Evolutionary conservation across 2,888 invertebrate species (phyloP).

Genomic region (Erebia aethiops): DNA sequence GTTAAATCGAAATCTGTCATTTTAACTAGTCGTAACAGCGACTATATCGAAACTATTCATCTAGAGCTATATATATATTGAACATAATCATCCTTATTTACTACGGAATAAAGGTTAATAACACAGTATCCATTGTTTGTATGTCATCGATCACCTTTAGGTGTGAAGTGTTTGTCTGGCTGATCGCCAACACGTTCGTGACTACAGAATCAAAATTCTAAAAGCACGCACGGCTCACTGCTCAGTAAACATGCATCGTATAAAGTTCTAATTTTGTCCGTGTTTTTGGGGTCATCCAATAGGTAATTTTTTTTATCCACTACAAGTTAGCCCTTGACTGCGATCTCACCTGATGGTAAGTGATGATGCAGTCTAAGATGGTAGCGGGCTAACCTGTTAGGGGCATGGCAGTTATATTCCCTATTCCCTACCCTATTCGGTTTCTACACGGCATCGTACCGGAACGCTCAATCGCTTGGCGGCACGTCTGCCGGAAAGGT

Average conservation of each 20-base stretch:
- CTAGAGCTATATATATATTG: background rate
- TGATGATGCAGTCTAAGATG: too few species aligned
- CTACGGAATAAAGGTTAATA: background rate
- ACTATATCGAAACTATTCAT: background rate
- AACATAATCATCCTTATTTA: background rate
- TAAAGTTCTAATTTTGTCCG: conserved; percentile 29
- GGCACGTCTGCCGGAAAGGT: too few species aligned
- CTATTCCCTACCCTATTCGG: too few species aligned
- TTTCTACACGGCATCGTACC: too few species aligned
- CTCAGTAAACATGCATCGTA: conserved; percentile 24
- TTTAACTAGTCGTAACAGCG: background rate
- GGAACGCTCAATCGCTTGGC: too few species aligned
- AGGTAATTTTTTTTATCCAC: too few species aligned
- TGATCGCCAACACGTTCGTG: conserved; percentile 17
- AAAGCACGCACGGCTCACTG: conserved; percentile 27
- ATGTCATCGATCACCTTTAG: conserved; percentile 25
- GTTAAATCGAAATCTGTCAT: background rate
- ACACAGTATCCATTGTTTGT: background rate
- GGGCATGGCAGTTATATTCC: too few species aligned
- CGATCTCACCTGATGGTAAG: too few species aligned
- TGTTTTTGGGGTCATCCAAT: conserved; percentile 9
- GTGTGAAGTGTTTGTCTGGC: conserved; percentile 21
- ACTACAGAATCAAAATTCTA: conserved; percentile 32
- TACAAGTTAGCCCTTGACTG: too few species aligned
- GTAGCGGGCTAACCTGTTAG: too few species aligned